Base-by-base conservation (phyloP, 92 coral and sea anemone genomes). In the Paramuricea clavata region DNA sequence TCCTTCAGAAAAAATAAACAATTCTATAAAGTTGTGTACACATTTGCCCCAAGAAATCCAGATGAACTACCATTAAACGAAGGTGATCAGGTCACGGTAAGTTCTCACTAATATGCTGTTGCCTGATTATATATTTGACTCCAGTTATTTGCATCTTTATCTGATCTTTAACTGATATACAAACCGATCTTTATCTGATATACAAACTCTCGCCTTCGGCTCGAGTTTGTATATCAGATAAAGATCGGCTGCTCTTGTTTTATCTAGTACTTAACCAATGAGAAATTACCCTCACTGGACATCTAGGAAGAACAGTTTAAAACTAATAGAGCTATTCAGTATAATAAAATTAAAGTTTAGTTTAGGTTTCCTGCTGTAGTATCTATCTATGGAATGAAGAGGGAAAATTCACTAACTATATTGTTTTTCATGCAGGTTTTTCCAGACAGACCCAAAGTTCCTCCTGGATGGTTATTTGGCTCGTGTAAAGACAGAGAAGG, bases 391-490 rank as follows among this genome's bases (percentile, higher is more conserved):
- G 22, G 11, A 54, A 19, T 54, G 6, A 54, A 5, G 17, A 5
- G 0, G 8, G 6, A 54, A 2, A 16, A 54, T 2, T 21, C 3
- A 54, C 6, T 23, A 6, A 19, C 62, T 17, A 44, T 15, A 13
- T 26, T 26, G 34, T 26, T 30, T 4, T 39, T 54, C 23, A 42
- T 34, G 36, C 65, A 97, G 99, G 92, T 94, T 42, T 93, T 93
- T 43, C 94, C 86, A 19, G 97, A 90, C 1, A 89, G 47, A 16
- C 91, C 81, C 47, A 87, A 83, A 11, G 95, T 94, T 13, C 99
- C 99, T 1, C 99, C 98, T 23, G 99, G 98, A 67, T 97, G 99
- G 99, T 90, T 94, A 30, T 85, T 80, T 81, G 99, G 99, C 21
- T 94, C 90, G 81, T 85, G 93, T 70, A 91, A 80, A 42, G 92